Conservation (phyloP, 2,113 vertebrate species). For the Brachyhypopomus gauderio region DNA sequence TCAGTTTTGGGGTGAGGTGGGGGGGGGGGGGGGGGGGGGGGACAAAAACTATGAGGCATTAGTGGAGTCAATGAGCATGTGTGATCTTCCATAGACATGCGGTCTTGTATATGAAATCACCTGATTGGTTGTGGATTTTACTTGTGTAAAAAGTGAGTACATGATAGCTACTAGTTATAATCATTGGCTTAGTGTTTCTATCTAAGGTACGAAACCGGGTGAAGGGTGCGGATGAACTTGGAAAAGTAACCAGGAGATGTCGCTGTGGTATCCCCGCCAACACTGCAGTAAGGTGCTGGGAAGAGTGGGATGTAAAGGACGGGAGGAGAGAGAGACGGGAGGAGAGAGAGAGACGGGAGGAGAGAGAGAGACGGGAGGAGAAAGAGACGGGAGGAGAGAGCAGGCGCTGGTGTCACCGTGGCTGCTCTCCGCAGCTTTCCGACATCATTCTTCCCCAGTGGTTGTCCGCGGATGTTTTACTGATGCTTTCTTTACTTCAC, state of each 20-base stretch:
- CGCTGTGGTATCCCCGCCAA: slow-evolving; percentile 44
- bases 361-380: too few relatives aligned
- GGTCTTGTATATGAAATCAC: neutral
- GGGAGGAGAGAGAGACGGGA: slow-evolving; percentile 48
- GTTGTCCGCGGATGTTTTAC: slow-evolving; percentile 47
- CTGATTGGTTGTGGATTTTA: neutral
- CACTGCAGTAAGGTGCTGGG: slow-evolving; percentile 44
- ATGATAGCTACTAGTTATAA: neutral
- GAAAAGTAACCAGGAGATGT: slow-evolving; percentile 40
- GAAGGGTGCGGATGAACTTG: neutral
- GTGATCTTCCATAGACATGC: neutral
- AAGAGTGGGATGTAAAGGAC: slow-evolving; percentile 43
- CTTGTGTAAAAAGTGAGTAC: neutral
- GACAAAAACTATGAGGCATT: too few relatives aligned
- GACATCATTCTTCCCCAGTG: slow-evolving; percentile 41
- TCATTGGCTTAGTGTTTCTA: neutral
- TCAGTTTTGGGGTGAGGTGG: neutral
- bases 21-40: too few relatives aligned
- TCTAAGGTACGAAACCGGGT: neutral
- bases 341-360: too few relatives aligned
- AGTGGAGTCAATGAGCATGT: neutral
- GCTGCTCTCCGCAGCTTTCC: slow-evolving; percentile 53
- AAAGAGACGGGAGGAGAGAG: slow-evolving; percentile 46
- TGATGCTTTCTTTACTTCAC: slow-evolving; percentile 50
- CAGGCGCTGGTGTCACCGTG: slow-evolving; percentile 40